phyloP scores from a whole-genome alignment of 2,113 vertebrate genomes.

The Tauraco erythrolophus region DNA sequence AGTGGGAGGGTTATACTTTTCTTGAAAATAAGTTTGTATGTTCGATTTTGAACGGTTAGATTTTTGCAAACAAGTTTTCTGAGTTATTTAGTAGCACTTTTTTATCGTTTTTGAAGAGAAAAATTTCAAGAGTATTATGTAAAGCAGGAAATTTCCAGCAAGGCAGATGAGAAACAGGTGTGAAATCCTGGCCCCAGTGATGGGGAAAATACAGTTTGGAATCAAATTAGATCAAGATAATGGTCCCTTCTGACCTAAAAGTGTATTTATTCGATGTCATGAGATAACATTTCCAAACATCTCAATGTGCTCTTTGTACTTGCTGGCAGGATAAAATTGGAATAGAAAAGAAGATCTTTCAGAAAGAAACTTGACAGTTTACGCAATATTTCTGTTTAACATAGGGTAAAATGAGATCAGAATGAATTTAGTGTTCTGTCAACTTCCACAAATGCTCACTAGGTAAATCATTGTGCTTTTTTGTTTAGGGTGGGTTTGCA shows the following conservation, averaged over 20 bases:
- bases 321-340: neutral
- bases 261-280: neutral
- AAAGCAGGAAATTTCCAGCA: neutral
- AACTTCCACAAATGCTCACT: neutral
- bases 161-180: neutral
- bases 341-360: neutral
- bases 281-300: neutral
- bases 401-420: neutral
- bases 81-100: neutral
- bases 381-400: constrained; percentile 1
- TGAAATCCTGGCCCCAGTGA: neutral
- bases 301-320: neutral
- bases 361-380: neutral
- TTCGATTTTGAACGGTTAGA: neutral
- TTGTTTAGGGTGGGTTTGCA: neutral
- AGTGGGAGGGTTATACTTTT: neutral
- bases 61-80: neutral
- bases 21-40: neutral
- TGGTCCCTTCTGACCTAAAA: neutral
- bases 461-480: neutral
- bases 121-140: neutral
- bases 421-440: neutral
- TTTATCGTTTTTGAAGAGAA: neutral
- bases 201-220: neutral
- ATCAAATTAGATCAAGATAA: neutral